A percentile compares a stretch with the other conserved stretches of the same genome.
phyloP scores from a whole-genome alignment of 2,797 vertebrate species.

The Peromyscus eremicus region DNA sequence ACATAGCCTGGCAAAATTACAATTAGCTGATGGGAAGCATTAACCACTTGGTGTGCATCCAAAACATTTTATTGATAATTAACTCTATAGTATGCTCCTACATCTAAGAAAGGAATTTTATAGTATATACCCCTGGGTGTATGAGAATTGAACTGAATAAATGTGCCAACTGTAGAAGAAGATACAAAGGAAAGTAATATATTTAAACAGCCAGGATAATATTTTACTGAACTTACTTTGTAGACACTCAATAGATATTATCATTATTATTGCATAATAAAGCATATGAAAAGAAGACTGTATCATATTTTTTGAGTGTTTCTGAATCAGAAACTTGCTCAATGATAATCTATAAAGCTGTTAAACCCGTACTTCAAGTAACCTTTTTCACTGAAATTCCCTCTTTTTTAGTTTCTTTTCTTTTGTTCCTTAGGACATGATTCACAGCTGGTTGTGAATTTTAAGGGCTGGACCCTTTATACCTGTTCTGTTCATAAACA shows the following conservation, averaged over 20 bases:
- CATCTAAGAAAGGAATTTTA: neutral
- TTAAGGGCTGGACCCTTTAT: neutral
- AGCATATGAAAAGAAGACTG: neutral
- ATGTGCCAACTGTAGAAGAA: neutral
- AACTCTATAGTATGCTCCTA: neutral
- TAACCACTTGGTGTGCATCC: neutral
- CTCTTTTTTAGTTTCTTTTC: neutral
- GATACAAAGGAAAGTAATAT: neutral
- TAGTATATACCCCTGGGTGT: conserved; percentile 13
- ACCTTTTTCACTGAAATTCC: neutral
- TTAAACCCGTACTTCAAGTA: neutral
- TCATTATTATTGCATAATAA: neutral
- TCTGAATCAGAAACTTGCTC: neutral
- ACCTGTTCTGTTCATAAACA: neutral
- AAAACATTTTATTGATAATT: conserved; percentile 41
- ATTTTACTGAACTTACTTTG: neutral
- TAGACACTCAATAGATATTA: neutral
- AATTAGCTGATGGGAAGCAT: neutral
- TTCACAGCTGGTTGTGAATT: conserved; percentile 22
- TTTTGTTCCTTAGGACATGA: neutral
- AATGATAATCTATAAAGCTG: neutral
- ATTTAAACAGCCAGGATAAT: neutral
- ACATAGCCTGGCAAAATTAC: neutral
- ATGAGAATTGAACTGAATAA: conserved; percentile 34
- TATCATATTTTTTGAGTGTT: neutral